These are phyloP conservation scores for Pocillopora grandis DNA, from an alignment of 92 coral and sea anemone species.

Conservation along the genomic window DNA sequence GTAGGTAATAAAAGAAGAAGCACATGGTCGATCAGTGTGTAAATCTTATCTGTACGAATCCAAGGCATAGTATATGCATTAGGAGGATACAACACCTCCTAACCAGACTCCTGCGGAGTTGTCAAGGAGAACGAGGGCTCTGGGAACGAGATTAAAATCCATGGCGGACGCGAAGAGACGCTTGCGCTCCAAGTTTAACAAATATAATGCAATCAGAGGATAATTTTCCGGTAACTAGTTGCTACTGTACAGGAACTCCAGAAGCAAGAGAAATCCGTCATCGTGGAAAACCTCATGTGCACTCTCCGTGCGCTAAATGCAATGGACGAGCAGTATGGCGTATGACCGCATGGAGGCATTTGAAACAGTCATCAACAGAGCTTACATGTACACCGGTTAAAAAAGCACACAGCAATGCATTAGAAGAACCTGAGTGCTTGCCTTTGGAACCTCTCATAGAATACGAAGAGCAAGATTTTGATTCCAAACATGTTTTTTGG, in stretches of 20 bases:
- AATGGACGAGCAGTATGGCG: slow-evolving; percentile 51
- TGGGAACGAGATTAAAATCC: slow-evolving; percentile 11
- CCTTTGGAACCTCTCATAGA: slow-evolving; percentile 20
- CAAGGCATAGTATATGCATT: too few species aligned
- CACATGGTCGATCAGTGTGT: too few species aligned
- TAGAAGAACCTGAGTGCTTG: slow-evolving; percentile 5
- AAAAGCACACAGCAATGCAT: slow-evolving; percentile 2
- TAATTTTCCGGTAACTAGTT: slow-evolving; percentile 27
- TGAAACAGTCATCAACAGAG: slow-evolving; percentile 12
- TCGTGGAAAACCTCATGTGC: slow-evolving; percentile 57
- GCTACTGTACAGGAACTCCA: slow-evolving; percentile 39
- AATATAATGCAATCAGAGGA: slow-evolving; percentile 11
- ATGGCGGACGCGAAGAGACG: neutral
- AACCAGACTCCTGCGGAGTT: slow-evolving; percentile 22
- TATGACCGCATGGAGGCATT: slow-evolving; percentile 64
- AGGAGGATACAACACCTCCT: too few species aligned
- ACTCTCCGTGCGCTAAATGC: slow-evolving; percentile 57
- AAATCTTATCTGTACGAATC: too few species aligned
- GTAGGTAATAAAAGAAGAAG: too few species aligned
- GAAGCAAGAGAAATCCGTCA: slow-evolving; percentile 47
- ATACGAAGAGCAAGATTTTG: slow-evolving; percentile 13
- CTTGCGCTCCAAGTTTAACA: slow-evolving; percentile 8
- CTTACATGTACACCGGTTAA: neutral
- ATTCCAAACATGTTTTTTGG: slow-evolving; percentile 3
- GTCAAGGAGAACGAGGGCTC: slow-evolving; percentile 7